These are phyloP conservation scores for Hyles lineata DNA, from an alignment of 2,888 invertebrate species.

Conservation along the genomic window DNA sequence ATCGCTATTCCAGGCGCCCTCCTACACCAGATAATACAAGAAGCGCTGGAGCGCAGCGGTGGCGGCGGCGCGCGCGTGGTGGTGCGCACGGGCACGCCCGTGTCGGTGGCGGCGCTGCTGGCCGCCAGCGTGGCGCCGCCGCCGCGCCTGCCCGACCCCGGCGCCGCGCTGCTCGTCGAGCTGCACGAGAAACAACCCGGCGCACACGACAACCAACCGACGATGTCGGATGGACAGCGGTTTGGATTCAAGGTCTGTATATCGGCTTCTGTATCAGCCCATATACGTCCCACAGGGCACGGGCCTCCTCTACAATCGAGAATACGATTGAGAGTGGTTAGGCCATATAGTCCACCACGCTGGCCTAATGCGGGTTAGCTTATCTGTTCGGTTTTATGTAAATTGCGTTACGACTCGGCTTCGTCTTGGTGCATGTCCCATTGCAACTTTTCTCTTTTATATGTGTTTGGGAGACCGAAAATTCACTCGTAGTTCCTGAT, in stretches of 20 bases:
- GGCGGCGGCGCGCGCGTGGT: constrained; percentile 68
- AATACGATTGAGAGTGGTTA: too few species aligned
- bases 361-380: too few species aligned
- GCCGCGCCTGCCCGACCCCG: constrained; percentile 84
- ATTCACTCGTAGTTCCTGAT: too few species aligned
- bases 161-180: constrained; percentile 84
- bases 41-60: constrained; percentile 68
- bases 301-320: too few species aligned
- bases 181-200: constrained; percentile 73
- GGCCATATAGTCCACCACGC: too few species aligned
- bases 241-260: constrained; percentile 74
- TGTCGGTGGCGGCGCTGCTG: constrained; percentile 85
- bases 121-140: constrained; percentile 84
- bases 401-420: too few species aligned
- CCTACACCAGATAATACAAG: constrained; percentile 82
- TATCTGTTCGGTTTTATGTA: too few species aligned
- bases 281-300: too few species aligned
- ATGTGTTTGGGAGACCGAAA: too few species aligned
- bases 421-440: too few species aligned
- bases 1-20: constrained; percentile 68
- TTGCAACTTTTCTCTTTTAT: too few species aligned
- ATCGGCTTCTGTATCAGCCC: too few species aligned
- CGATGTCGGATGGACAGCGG: constrained; percentile 67
- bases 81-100: constrained; percentile 86
- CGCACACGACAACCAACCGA: constrained; percentile 48